Conservation (phyloP, 2,797 vertebrate genomes). For the Acomys russatus region DNA sequence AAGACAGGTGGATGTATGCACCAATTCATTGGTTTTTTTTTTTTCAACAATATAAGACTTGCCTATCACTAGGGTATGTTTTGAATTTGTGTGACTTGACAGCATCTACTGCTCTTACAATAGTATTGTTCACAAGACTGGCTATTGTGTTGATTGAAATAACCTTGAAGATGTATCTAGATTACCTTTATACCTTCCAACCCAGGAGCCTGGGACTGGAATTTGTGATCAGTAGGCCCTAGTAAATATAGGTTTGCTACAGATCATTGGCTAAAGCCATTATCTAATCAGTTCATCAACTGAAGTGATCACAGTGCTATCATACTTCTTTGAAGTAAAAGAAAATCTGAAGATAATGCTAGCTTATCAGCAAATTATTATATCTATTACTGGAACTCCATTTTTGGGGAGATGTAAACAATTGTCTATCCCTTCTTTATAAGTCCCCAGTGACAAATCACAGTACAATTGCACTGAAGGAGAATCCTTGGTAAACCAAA, state of each 20-base stretch:
- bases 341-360: neutral
- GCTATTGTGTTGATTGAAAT: neutral
- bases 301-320: neutral
- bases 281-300: neutral
- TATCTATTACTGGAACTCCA: neutral
- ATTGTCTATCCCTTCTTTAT: neutral
- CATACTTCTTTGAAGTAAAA: neutral
- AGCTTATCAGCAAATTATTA: neutral
- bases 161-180: neutral
- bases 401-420: neutral
- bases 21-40: neutral
- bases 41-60: neutral
- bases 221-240: neutral
- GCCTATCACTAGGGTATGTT: neutral
- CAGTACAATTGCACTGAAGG: neutral
- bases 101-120: neutral
- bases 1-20: neutral
- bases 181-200: neutral
- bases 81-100: neutral
- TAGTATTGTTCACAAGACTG: neutral
- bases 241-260: neutral
- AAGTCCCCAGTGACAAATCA: neutral
- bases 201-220: neutral
- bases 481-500: neutral
- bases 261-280: neutral